Evolutionary conservation across 2,888 invertebrate species (phyloP).

Genomic region (Drosophila testacea): DNA sequence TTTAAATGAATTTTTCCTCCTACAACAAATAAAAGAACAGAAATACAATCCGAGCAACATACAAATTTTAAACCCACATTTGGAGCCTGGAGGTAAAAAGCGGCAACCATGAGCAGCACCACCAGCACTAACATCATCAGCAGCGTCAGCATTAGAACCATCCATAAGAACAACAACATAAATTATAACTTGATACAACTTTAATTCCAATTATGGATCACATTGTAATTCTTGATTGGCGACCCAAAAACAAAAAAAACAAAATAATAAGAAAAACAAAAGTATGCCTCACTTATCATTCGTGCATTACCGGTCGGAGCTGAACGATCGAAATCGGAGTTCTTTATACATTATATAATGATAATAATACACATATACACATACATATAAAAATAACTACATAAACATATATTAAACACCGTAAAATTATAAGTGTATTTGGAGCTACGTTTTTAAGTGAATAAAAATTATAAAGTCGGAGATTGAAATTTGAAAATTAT

Average conservation of each 20-base stretch:
- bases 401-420: constrained; percentile 75
- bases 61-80: constrained; percentile 43
- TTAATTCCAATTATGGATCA: constrained; percentile 31
- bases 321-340: constrained; percentile 60
- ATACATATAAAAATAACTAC: constrained; percentile 69
- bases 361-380: constrained; percentile 67
- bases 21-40: constrained; percentile 37
- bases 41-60: constrained; percentile 49
- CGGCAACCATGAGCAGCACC: constrained; percentile 32
- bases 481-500: neutral
- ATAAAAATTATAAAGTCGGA: constrained; percentile 73
- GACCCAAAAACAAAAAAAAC: constrained; percentile 32
- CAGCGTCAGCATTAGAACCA: constrained; percentile 31
- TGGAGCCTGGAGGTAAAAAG: constrained; percentile 36
- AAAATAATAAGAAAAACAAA: constrained; percentile 8
- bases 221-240: constrained; percentile 52
- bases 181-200: constrained; percentile 11
- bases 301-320: constrained; percentile 54
- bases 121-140: constrained; percentile 17
- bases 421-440: constrained; percentile 81
- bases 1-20: constrained; percentile 76
- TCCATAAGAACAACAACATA: constrained; percentile 22
- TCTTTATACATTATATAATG: constrained; percentile 76
- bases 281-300: constrained; percentile 68
- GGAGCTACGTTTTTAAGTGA: constrained; percentile 82